Conservation (phyloP, 2,113 vertebrate species). For the Dryoscopus gambensis region DNA sequence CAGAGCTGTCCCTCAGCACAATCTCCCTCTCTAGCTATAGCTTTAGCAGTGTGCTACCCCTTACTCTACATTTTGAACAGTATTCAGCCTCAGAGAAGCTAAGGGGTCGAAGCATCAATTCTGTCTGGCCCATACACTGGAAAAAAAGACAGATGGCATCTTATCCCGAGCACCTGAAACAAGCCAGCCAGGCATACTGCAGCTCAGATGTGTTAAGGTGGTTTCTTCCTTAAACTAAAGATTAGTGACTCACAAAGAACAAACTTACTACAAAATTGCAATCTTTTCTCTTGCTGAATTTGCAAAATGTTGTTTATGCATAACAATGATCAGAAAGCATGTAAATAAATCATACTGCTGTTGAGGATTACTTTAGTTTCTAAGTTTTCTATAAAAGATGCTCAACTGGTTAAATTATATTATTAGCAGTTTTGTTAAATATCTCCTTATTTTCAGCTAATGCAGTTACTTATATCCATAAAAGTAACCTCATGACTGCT, state of each 20-base stretch:
- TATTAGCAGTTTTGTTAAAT: background rate
- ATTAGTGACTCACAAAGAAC: background rate
- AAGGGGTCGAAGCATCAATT: background rate
- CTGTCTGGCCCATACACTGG: background rate
- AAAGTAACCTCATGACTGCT: background rate
- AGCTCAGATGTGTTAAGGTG: background rate
- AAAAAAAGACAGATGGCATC: background rate
- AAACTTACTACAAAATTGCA: background rate
- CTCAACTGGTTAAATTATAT: background rate
- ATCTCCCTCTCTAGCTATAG: too few relatives aligned
- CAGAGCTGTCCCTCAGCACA: rapidly evolving
- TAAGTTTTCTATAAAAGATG: background rate
- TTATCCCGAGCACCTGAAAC: background rate
- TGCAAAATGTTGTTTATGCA: background rate
- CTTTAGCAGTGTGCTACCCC: background rate
- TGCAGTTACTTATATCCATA: background rate
- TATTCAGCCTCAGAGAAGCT: background rate
- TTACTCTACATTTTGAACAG: background rate
- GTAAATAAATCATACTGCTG: background rate
- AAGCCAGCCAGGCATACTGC: background rate
- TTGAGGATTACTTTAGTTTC: background rate
- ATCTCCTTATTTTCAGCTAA: background rate
- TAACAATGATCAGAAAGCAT: background rate
- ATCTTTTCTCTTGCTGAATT: background rate
- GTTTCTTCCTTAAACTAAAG: background rate